These are phyloP conservation scores for Dicyrtoma fusca DNA, from an alignment of 2,888 invertebrate species.

Conservation along the genomic window DNA sequence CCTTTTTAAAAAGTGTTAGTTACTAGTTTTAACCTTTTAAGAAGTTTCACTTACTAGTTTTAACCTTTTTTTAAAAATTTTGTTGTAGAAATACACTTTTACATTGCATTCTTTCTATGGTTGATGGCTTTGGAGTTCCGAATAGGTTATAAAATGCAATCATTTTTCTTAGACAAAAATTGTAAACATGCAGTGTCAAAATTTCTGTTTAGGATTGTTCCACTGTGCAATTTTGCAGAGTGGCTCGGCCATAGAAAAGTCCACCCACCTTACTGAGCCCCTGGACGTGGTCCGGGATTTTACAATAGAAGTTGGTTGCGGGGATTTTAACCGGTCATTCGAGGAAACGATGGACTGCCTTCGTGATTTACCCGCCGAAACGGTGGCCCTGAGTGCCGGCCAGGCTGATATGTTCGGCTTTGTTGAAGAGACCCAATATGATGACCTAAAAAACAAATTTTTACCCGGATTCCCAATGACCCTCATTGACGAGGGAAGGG, in stretches of 20 bases:
- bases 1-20: too few relatives aligned
- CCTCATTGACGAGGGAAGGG: neutral
- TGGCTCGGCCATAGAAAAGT: neutral
- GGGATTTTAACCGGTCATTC: neutral
- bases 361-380: neutral
- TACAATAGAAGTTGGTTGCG: neutral
- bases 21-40: too few relatives aligned
- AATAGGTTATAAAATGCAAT: neutral
- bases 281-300: neutral
- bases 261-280: neutral
- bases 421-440: neutral
- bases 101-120: too few relatives aligned
- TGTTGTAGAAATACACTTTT: neutral
- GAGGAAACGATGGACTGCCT: neutral
- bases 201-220: neutral
- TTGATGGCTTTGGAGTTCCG: too few relatives aligned
- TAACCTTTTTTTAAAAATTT: neutral
- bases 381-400: neutral
- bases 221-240: slow-evolving; percentile 7
- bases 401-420: too few relatives aligned
- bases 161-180: neutral
- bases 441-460: neutral
- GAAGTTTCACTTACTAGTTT: neutral
- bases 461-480: slow-evolving; percentile 20
- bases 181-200: neutral